phyloP scores from a whole-genome alignment of 2,888 invertebrate species.

The Elmis aenea region DNA sequence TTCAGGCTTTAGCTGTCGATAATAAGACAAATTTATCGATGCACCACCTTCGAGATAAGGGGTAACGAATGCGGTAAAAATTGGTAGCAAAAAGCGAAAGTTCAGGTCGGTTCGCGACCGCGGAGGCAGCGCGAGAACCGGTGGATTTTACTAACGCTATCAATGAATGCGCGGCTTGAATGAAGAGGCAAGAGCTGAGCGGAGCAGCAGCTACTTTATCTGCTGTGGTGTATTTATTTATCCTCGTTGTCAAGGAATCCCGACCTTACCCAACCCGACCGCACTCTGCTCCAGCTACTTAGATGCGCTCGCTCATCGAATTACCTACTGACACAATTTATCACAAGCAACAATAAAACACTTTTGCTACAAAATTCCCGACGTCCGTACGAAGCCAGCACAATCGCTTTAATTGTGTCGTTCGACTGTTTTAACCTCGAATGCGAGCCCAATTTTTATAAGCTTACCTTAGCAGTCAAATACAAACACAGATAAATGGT shows the following conservation, averaged over 20 bases:
- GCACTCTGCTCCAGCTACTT: conserved; percentile 22
- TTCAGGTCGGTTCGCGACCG: conserved; percentile 13
- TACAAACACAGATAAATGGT: too few species aligned
- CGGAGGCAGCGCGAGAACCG: conserved; percentile 15
- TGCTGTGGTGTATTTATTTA: conserved; percentile 31
- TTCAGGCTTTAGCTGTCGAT: too few species aligned
- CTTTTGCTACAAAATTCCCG: too few species aligned
- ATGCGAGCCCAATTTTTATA: too few species aligned
- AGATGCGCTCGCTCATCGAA: conserved; percentile 22
- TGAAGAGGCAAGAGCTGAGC: conserved; percentile 25
- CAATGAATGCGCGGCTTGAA: conserved; percentile 24
- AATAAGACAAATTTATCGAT: too few species aligned
- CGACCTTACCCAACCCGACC: conserved; percentile 30
- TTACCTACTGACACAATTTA: conserved; percentile 25
- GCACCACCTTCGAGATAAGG: too few species aligned
- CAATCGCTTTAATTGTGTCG: too few species aligned
- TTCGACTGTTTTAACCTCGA: too few species aligned
- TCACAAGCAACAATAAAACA: conserved; percentile 22
- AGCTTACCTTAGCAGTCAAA: too few species aligned
- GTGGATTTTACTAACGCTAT: conserved; percentile 17
- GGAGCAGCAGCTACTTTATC: conserved; percentile 29
- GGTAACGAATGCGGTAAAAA: too few species aligned
- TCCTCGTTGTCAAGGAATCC: conserved; percentile 29
- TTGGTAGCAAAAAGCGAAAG: conserved; percentile 21
- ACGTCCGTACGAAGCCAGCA: too few species aligned